Conservation (phyloP, 2,888 invertebrate species). For the Pherbina coryleti region DNA sequence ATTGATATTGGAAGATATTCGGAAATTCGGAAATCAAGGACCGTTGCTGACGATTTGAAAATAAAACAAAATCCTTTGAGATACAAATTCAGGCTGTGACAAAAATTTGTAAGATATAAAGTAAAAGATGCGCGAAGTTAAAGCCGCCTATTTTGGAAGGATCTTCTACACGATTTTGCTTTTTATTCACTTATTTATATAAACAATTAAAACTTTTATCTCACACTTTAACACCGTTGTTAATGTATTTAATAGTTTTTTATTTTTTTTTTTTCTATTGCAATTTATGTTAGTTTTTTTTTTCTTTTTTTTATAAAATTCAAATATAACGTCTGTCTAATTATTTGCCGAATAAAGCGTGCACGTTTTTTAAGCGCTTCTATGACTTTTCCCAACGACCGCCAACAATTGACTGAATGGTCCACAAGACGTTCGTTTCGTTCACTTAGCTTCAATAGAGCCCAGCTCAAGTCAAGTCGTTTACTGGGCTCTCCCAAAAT, state of each 20-base stretch:
- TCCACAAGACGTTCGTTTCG: constrained; percentile 3
- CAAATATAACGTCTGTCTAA: constrained; percentile 14
- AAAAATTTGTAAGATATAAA: not conserved
- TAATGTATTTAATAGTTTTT: not conserved
- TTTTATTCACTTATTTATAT: too few species aligned
- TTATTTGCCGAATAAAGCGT: not conserved
- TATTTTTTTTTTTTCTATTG: constrained; percentile 7
- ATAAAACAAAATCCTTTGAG: constrained; percentile 3
- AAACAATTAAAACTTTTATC: not conserved
- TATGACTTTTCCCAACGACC: constrained; percentile 48
- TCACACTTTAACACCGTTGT: not conserved
- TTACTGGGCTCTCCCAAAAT: not conserved
- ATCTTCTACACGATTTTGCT: too few species aligned
- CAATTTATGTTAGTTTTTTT: not conserved
- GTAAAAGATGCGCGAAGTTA: too few species aligned
- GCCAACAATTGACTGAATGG: constrained; percentile 49
- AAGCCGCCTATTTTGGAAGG: too few species aligned
- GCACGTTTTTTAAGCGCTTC: not conserved
- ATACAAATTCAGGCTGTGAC: not conserved
- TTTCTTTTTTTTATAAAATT: not conserved
- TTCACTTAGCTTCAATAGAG: not conserved
- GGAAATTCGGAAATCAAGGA: too few species aligned
- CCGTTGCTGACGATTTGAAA: too few species aligned
- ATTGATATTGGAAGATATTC: too few species aligned
- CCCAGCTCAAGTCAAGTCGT: not conserved